Base-by-base conservation (phyloP, 2,113 vertebrate genomes). In the Progne subis region DNA sequence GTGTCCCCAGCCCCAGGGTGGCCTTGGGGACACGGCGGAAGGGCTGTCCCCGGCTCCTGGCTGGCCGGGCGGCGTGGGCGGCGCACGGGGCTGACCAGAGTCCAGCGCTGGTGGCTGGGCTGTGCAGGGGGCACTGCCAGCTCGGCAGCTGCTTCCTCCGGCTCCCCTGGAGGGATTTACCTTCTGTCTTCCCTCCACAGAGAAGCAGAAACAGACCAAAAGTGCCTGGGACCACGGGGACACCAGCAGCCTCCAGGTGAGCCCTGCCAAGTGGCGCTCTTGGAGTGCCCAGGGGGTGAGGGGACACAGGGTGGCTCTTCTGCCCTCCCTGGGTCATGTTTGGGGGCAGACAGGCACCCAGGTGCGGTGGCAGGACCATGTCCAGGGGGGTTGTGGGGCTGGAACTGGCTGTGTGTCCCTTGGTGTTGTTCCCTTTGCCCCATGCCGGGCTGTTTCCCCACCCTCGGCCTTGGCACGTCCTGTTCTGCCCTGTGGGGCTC, bases 181-280 rank as follows among this genome's bases (percentile, higher is more conserved):
- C 49, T 56, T 31, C 56, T 79, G 82, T 53, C 61, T 92, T 71
- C 95, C 41, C 91, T 80, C 97, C 86, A 5, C 90, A 98, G 97
- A 98, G 92, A 98, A 97, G 96, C 99, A 99, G 97, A 99, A 98
- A 82, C 97, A 97, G 84, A 97, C 80, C 96, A 98, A 98, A 91
- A 96, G 97, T 95, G 97, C 98, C 91, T 96, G 98, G 95, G 98
- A 99, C 95, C 98, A 98, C 95, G 98, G 96, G 95, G 99, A 99
- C 87, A 98, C 98, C 94, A 98, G 98, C 97, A 99, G 98, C 93
- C 97, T 98, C 86, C 97, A 98, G 98, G 98, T 98, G 94, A 98
- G 91, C 57, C 64, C 52, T 91, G 55, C 67, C 23, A 11, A 0
- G 8, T 32, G 18, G n/a, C 8, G 2, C 19, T 68, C 7, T 49